Base-by-base conservation (phyloP, 1,140 invertebrate species). In the Alviniconcha marisindica region DNA sequence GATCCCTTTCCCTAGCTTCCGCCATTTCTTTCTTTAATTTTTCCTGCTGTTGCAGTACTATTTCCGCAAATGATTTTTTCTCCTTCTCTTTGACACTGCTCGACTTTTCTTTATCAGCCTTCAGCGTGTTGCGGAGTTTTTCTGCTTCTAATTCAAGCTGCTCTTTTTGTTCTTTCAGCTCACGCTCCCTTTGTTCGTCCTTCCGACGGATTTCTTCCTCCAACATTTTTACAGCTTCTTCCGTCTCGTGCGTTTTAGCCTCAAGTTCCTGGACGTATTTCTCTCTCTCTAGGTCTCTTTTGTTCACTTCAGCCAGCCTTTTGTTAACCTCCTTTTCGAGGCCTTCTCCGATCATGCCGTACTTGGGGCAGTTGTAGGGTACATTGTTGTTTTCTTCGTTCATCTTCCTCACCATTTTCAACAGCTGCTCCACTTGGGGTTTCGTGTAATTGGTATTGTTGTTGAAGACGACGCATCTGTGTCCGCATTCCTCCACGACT, bases 351-450 rank as follows among this genome's bases (percentile, higher is more conserved):
- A 78, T 33, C 10, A 24, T 15, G 5, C 21, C 51, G 44, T 78
- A 78, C 51, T 78, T 78, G 24, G 76, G 33, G 33, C 76, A 77
- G 7, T 21, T 77, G 76, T 77, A 77, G 54, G 36, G 36, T 14
- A 10, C 12, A 12, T 38, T 24, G 14, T 33, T 51, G 33, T 78
- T 10, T 18, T 33, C 51, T 38, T 51, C 31, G 0, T 48, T 78
- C 76, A 78, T 21, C 21, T n/a, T 78, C 28, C 76, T 54, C 48
- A 78, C 76, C 51, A 42, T 38, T 12, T 78, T 51, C 51, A 78
- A 21, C 42, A 78, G 76, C 21, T 78, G 24, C 1, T 78, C 76
- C 5, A 78, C 76, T 33, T 78, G 76, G 10, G 28, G 71, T 38
- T 78, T 54, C 18, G 38, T 78, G 44, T 78, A 38, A n/a, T 78